Base-by-base conservation (phyloP, 2,888 invertebrate species). In the Aquatica leii region DNA sequence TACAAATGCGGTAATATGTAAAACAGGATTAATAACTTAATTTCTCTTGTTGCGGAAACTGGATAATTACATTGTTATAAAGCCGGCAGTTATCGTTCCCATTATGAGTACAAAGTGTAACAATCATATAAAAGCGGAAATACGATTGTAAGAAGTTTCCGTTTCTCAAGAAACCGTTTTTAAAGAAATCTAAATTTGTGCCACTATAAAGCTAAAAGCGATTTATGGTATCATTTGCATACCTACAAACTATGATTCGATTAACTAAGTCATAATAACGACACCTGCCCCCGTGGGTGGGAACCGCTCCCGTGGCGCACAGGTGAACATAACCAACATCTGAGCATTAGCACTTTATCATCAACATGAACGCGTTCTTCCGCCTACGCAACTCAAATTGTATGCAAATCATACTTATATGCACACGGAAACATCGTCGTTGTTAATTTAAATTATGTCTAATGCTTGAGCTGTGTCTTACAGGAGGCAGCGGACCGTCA, bases 1-100 rank as follows among this genome's bases (percentile, higher is more conserved):
- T 75, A 73, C 74, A 73, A 73, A 73, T 66, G 73, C 70, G 66
- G 64, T 69, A 73, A 69, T 72, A 74, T 75, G 75, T 75, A 74
- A 71, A 75, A 76, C 75, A 75, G 71, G 75, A 72, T 75, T 75
- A 74, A 76, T 76, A 77, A 75, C 75, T 75, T 76, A 76, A 74
- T 75, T 73, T 59, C 66, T 63, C 66, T 63, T 67, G 69, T 69
- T 65, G 63, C 67, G 66, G 67, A 69, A 70, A 61, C 64, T 56
- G 68, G 52, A 65, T 66, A 68, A 63, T 68, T 66, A 64, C 68
- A 60, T 63, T 61, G 68, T 68, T 68, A 64, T 66, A 63, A 64
- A 65, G 59, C 59, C 65, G 49, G 60, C 63, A 65, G 65, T 65
- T 67, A 67, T 67, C 67, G 67, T 65, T 65, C 65, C 65, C 67